Conservation (phyloP, 2,888 invertebrate species). For the Sarcophaga variegata region DNA sequence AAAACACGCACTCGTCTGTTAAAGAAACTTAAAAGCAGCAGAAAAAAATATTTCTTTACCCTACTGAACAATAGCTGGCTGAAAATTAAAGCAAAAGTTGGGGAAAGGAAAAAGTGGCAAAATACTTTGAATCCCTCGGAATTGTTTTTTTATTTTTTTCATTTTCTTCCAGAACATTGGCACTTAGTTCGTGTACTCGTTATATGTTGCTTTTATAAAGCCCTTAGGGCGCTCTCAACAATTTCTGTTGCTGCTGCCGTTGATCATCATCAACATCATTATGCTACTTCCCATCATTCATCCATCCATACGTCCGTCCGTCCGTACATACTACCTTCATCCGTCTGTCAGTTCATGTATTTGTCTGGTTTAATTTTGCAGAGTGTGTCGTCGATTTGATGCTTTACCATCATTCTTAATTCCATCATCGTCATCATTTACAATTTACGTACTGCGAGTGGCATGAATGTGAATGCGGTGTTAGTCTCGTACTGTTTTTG, state of each 20-base stretch:
- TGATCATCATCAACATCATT: conserved; percentile 45
- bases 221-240: conserved; percentile 80
- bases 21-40: conserved; percentile 37
- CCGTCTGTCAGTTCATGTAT: not conserved
- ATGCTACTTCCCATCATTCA: conserved; percentile 4
- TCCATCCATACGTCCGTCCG: not conserved
- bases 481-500: conserved; percentile 32
- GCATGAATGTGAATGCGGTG: not conserved
- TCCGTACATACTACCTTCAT: not conserved
- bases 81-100: conserved; percentile 34
- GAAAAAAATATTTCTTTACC: not conserved
- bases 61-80: conserved; percentile 10
- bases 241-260: conserved; percentile 73
- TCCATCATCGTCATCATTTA: conserved; percentile 61
- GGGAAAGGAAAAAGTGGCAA: conserved; percentile 16
- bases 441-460: conserved; percentile 51
- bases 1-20: conserved; percentile 56
- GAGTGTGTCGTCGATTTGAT: conserved; percentile 47
- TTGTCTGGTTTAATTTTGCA: not conserved
- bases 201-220: conserved; percentile 69
- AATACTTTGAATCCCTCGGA: conserved; percentile 38
- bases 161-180: too few species aligned
- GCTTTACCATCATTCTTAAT: conserved; percentile 59
- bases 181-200: conserved; percentile 66
- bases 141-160: conserved; percentile 20